Percentiles rank a stretch among this genome's conserved stretches.
Conservation (phyloP, 1,140 invertebrate genomes). For the Drosophila nannoptera region DNA sequence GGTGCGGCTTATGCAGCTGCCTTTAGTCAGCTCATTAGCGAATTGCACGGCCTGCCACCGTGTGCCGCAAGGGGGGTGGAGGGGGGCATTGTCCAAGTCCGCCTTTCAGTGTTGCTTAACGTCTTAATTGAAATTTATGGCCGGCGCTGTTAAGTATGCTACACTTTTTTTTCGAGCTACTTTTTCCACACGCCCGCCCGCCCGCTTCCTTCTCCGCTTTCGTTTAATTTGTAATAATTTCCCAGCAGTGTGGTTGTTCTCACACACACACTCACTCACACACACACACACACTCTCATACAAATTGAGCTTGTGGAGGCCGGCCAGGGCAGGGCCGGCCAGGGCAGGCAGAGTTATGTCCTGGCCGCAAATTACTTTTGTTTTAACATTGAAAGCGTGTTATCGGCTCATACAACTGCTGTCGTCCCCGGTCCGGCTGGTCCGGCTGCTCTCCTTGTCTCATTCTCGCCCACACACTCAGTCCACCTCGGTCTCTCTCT, state of each 20-base stretch:
- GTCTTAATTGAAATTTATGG: conserved; percentile 74
- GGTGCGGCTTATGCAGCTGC: not conserved
- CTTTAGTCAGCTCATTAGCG: conserved; percentile 10
- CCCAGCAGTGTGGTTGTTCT: conserved; percentile 51
- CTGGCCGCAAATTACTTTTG: conserved; percentile 68
- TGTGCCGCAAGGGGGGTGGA: not conserved
- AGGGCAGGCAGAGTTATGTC: conserved; percentile 1
- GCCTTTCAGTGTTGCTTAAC: conserved; percentile 46
- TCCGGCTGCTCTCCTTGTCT: conserved; percentile 1
- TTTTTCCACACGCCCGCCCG: not conserved
- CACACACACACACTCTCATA: conserved; percentile 25
- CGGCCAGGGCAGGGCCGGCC: too few relatives aligned
- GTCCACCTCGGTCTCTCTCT: not conserved
- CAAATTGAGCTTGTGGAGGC: too few relatives aligned
- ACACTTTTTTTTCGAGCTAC: conserved; percentile 45
- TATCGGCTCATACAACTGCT: conserved; percentile 70
- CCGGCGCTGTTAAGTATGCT: conserved; percentile 53
- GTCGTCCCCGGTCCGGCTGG: not conserved
- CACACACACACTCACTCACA: conserved; percentile 27
- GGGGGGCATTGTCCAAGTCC: conserved; percentile 6
- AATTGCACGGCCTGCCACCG: not conserved
- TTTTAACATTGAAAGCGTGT: conserved; percentile 64
- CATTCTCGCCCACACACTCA: not conserved
- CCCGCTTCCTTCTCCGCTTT: not conserved
- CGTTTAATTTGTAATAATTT: conserved; percentile 71